phyloP scores from a whole-genome alignment of 2,888 invertebrate genomes.

The Scelioninae gen. 1 region DNA sequence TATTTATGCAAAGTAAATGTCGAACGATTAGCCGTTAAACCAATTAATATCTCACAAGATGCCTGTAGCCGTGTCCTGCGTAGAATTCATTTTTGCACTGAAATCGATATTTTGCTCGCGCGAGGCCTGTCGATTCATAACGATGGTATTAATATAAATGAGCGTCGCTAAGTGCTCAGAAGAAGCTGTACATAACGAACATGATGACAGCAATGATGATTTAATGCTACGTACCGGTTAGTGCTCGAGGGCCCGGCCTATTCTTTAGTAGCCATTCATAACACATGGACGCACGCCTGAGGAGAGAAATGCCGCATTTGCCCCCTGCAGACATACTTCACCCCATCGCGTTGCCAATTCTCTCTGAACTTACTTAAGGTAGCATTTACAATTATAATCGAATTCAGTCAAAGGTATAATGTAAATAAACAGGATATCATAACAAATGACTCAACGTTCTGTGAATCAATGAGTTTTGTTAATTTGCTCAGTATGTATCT shows the following conservation, averaged over 20 bases:
- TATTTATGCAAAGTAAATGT: no score
- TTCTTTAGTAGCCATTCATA: slow-evolving; percentile 81
- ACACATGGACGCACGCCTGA: no score
- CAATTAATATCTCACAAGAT: no score
- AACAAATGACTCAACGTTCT: slow-evolving; percentile 61
- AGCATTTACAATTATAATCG: slow-evolving; percentile 83
- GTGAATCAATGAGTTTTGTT: slow-evolving; percentile 69
- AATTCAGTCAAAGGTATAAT: slow-evolving; percentile 67
- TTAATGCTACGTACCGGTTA: slow-evolving; percentile 81
- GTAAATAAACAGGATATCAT: slow-evolving; percentile 53
- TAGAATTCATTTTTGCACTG: slow-evolving; percentile 35
- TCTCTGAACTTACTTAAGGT: slow-evolving; percentile 79
- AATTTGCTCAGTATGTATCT: slow-evolving; percentile 59
- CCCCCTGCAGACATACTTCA: slow-evolving; percentile 77
- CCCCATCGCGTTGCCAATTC: slow-evolving; percentile 77
- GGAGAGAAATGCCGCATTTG: slow-evolving; percentile 69
- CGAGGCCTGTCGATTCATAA: slow-evolving; percentile 62
- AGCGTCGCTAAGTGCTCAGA: slow-evolving; percentile 75
- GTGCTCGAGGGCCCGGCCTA: slow-evolving; percentile 79
- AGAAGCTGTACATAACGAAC: slow-evolving; percentile 82
- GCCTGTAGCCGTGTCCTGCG: no score
- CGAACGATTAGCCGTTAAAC: no score
- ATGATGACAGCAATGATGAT: slow-evolving; percentile 84
- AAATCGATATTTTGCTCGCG: slow-evolving; percentile 60
- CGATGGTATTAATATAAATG: slow-evolving; percentile 73